Base-by-base conservation (phyloP, 2,888 invertebrate genomes). In the Lasioglossum marginatum region DNA sequence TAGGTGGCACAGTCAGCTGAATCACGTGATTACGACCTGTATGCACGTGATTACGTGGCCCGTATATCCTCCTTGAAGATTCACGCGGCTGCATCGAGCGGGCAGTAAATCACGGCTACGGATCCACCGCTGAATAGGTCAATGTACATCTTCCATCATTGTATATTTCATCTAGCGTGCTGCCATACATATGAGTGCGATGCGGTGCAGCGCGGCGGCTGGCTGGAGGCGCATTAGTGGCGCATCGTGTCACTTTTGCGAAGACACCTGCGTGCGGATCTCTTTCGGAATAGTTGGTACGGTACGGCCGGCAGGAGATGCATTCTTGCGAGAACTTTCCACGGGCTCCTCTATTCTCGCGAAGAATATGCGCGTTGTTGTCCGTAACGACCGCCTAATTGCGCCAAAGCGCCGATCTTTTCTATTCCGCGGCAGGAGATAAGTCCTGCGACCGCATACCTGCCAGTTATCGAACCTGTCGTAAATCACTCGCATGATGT, bases 121-220 rank as follows among this genome's bases (percentile, higher is more conserved):
- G 91, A 93, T 93, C 91, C 92, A 89, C 87, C 84, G 92, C 85
- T 89, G 92, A 93, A 93, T 93, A 93, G 93, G 93, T 93, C 93
- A 92, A 92, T 92, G 91, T 89, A 91, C 91, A 88, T 84, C 83
- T 89, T 89, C 73, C 76, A 79, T 76, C 82, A 43, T 66, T 66
- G 89, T 91, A 74, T 70, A 81, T 81, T 79, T 90, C 73, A 83
- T 79, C 78, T 63, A 48, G 57, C 72, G 72, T 57, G 60, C 60
- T 16, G 60, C 60, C 60, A 27, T 81, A 23, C 40, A 77, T 57
- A 78, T 57, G 68, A 83, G 75, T 60, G 77, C 68, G 57, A 14
- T 27, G 14, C 60, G 52, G 72, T 60, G 77, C 68, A 48, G 5
- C 27, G 14, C 60, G 52, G 52, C 52, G 10, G 70, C 60, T 45